Evolutionary conservation across 2,113 vertebrate species (phyloP).

Genomic region (Scomber colias): DNA sequence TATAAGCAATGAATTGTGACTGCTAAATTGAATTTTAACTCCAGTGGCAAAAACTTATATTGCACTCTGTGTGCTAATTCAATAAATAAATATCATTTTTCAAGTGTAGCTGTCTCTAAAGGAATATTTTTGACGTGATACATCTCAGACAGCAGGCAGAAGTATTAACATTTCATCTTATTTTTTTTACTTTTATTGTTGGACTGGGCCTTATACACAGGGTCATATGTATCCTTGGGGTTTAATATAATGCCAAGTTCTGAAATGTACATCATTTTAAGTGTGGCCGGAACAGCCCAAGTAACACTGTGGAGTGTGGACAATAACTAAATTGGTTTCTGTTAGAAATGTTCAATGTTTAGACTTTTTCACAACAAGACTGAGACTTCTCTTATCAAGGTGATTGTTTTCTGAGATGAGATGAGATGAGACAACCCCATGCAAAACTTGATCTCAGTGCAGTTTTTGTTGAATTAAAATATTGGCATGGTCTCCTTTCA

Average conservation of each 20-base stretch:
- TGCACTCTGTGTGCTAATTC: background rate
- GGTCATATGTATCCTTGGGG: background rate
- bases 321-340: background rate
- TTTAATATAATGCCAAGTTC: background rate
- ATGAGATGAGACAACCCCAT: background rate
- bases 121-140: background rate
- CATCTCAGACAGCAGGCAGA: background rate
- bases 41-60: background rate
- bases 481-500: background rate
- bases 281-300: background rate
- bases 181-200: background rate
- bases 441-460: background rate
- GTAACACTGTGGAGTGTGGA: background rate
- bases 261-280: background rate
- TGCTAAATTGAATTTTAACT: background rate
- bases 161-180: background rate
- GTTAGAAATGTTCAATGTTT: background rate
- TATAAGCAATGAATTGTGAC: background rate
- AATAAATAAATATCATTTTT: background rate
- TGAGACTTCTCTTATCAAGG: background rate
- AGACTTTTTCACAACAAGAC: too few relatives aligned
- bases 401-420: constrained; percentile 2
- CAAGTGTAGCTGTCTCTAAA: background rate
- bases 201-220: background rate
- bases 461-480: background rate